Evolutionary conservation across 2,888 invertebrate genomes (phyloP).

Genomic region (Empis livida): DNA sequence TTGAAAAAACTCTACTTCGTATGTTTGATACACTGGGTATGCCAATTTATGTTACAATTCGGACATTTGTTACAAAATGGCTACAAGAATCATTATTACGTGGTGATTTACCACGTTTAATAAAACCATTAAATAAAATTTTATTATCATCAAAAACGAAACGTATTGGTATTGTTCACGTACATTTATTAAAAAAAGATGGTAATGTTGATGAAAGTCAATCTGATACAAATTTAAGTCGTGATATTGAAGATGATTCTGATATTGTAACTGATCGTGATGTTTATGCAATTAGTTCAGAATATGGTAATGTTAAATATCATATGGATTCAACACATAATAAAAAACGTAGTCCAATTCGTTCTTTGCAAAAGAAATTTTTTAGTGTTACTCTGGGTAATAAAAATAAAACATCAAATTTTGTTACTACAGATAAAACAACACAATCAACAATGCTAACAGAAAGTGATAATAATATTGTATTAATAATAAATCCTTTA

Average conservation of each 20-base stretch:
- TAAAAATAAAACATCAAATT: constrained; percentile 34
- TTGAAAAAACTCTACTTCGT: constrained; percentile 53
- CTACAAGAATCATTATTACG: constrained; percentile 56
- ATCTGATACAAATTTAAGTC: constrained; percentile 25
- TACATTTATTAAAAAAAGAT: constrained; percentile 44
- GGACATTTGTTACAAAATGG: constrained; percentile 59
- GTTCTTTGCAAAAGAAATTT: constrained; percentile 33
- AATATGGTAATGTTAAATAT: constrained; percentile 59
- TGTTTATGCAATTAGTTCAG: constrained; percentile 70
- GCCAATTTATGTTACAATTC: constrained; percentile 31
- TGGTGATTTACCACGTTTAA: constrained; percentile 62
- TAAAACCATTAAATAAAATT: constrained; percentile 64
- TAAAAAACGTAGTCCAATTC: constrained; percentile 34
- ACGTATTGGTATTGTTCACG: constrained; percentile 65
- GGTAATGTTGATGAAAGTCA: constrained; percentile 28
- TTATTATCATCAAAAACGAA: constrained; percentile 67
- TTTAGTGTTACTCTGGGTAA: constrained; percentile 34
- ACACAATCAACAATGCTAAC: constrained; percentile 10
- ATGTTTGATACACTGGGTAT: constrained; percentile 37
- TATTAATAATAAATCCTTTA: constrained; percentile 54
- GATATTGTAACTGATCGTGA: constrained; percentile 34
- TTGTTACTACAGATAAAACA: constrained; percentile 25
- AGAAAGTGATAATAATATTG: constrained; percentile 33
- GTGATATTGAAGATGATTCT: constrained; percentile 18
- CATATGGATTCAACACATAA: constrained; percentile 26